These are phyloP conservation scores for Stegophylla sp. DNA, from an alignment of 2,888 invertebrate species.

Conservation along the genomic window DNA sequence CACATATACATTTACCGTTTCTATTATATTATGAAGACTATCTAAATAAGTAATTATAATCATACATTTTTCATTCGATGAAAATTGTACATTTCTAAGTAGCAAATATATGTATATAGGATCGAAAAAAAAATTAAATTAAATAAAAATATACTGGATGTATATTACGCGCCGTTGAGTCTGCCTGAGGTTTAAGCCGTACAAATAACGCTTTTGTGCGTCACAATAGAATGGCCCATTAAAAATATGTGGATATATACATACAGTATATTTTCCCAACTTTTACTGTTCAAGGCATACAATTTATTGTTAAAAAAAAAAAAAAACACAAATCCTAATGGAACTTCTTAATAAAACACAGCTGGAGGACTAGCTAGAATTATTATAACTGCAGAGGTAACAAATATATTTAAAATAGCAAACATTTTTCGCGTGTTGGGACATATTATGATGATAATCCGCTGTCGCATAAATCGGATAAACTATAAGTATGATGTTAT, in stretches of 20 bases:
- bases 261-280: conserved; percentile 6
- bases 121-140: conserved; percentile 28
- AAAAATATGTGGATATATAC: conserved; percentile 19
- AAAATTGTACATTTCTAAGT: conserved; percentile 25
- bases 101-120: neutral
- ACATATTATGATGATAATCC: too few species aligned
- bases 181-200: conserved; percentile 42
- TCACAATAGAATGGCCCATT: conserved; percentile 51
- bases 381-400: neutral
- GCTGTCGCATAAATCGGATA: too few species aligned
- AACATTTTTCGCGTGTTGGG: conserved; percentile 9
- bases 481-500: too few species aligned
- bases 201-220: conserved; percentile 52
- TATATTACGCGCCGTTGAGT: conserved; percentile 30
- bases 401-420: neutral
- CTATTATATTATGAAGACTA: neutral
- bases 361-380: neutral
- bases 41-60: conserved; percentile 44
- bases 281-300: conserved; percentile 36
- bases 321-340: conserved; percentile 25
- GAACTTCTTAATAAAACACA: conserved; percentile 41
- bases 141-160: conserved; percentile 42
- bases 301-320: conserved; percentile 36
- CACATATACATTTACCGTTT: neutral
- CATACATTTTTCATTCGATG: conserved; percentile 19